These are phyloP conservation scores for Formica aserva DNA, from an alignment of 2,888 invertebrate species.

Conservation along the genomic window DNA sequence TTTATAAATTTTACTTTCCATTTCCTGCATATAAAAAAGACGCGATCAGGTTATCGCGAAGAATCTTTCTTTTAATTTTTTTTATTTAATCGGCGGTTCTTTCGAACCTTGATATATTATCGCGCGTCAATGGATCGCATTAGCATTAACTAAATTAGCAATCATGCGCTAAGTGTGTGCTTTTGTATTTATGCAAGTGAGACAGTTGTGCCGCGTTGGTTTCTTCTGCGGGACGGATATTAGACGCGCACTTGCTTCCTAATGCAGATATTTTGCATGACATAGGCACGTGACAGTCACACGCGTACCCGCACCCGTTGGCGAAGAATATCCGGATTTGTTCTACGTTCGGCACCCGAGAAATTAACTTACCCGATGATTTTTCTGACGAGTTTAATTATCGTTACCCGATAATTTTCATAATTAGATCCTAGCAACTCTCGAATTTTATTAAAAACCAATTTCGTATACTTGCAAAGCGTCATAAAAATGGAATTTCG, in stretches of 20 bases:
- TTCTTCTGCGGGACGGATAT: background rate
- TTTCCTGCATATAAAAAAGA: background rate
- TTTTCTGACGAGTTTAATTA: slow-evolving; percentile 14
- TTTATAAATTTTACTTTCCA: background rate
- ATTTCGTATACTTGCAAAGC: background rate
- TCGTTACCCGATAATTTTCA: slow-evolving; percentile 15
- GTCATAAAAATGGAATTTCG: background rate
- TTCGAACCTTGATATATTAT: slow-evolving; percentile 30
- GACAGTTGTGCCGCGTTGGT: slow-evolving; percentile 18
- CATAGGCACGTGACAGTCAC: slow-evolving; percentile 14
- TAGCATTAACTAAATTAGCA: slow-evolving; percentile 46
- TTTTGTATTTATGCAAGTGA: background rate
- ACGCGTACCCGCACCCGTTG: background rate
- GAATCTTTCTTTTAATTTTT: background rate
- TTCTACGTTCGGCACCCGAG: background rate
- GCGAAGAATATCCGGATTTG: slow-evolving; percentile 2
- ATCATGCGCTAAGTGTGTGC: slow-evolving; percentile 42
- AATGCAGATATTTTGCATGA: slow-evolving; percentile 33
- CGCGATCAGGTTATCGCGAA: slow-evolving; percentile 12
- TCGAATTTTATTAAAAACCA: background rate
- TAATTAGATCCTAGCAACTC: background rate
- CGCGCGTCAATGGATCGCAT: slow-evolving; percentile 22
- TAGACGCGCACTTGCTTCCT: slow-evolving; percentile 3
- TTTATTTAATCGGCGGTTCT: background rate
- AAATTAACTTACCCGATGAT: slow-evolving; percentile 26